Conservation (phyloP, 2,797 vertebrate species). For the Onychomys torridus region DNA sequence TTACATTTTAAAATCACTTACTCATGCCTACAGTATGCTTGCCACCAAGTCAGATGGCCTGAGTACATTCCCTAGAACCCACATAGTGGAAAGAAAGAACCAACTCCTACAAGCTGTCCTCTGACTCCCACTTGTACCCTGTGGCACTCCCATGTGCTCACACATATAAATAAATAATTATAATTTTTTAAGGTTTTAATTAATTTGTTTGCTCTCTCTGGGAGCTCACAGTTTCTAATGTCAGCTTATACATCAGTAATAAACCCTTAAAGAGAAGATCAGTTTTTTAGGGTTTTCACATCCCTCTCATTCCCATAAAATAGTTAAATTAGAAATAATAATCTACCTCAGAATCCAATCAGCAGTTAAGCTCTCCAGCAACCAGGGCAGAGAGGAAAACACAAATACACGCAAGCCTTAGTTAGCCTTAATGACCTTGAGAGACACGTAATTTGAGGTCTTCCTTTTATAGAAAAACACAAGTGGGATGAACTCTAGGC, state of each 20-base stretch:
- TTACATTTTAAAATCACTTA: conserved; percentile 26
- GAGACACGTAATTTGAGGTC: neutral
- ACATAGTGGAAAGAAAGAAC: neutral
- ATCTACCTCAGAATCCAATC: neutral
- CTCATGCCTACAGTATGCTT: neutral
- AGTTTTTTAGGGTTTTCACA: neutral
- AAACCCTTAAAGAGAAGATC: neutral
- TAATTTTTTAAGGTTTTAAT: neutral
- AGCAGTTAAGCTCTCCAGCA: neutral
- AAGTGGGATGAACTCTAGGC: neutral
- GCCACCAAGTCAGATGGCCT: neutral
- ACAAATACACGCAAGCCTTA: neutral
- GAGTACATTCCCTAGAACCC: neutral
- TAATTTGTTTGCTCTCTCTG: neutral
- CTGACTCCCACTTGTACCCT: neutral
- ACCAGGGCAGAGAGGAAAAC: neutral
- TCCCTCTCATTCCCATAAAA: neutral
- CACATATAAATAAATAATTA: neutral
- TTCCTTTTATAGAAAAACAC: neutral
- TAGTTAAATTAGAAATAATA: conserved; percentile 46
- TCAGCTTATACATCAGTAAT: neutral
- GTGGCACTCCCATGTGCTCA: too few species aligned
- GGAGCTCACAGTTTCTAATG: neutral
- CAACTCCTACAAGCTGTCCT: neutral
- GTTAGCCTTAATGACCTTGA: neutral